Evolutionary conservation across 2,888 invertebrate species (phyloP).

Genomic region (Crossocerus cetratus): DNA sequence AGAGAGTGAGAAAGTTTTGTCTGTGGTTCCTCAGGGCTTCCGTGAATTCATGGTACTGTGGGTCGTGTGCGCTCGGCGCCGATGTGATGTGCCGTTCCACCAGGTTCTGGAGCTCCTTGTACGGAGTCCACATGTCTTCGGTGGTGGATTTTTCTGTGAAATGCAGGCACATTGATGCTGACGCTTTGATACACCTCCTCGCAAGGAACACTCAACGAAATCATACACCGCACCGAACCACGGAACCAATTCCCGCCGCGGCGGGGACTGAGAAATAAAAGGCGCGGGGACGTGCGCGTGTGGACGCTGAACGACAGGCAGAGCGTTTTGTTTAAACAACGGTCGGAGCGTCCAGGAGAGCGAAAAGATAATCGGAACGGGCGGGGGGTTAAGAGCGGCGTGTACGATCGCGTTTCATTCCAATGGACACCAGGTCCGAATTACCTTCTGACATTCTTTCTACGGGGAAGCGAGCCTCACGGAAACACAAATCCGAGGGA

Average conservation of each 20-base stretch:
- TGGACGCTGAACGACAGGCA: too few relatives aligned
- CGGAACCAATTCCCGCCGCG: too few relatives aligned
- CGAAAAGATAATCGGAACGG: too few relatives aligned
- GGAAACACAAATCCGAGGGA: constrained; percentile 11
- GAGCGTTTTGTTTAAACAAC: too few relatives aligned
- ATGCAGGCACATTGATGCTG: not conserved
- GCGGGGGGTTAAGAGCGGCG: too few relatives aligned
- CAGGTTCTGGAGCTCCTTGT: constrained; percentile 85
- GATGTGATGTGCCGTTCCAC: constrained; percentile 83
- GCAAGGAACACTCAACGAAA: too few relatives aligned
- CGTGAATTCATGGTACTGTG: constrained; percentile 81
- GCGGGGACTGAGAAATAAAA: too few relatives aligned
- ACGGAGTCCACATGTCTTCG: constrained; percentile 92
- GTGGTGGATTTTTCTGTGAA: constrained; percentile 74
- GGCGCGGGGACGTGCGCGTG: too few relatives aligned
- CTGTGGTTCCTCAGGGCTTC: constrained; percentile 90
- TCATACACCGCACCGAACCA: too few relatives aligned
- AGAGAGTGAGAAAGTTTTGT: constrained; percentile 89
- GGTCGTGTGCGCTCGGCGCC: constrained; percentile 80
- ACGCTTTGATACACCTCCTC: too few relatives aligned
- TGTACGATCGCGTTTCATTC: too few relatives aligned
- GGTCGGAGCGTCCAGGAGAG: too few relatives aligned
- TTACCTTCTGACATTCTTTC: constrained; percentile 55
- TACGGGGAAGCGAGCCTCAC: constrained; percentile 12
- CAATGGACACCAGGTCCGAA: not conserved